Percentiles rank a stretch among this genome's conserved stretches.
These are phyloP conservation scores for Leptopilina drosophilae DNA, from an alignment of 2,888 invertebrate species.

Conservation along the genomic window DNA sequence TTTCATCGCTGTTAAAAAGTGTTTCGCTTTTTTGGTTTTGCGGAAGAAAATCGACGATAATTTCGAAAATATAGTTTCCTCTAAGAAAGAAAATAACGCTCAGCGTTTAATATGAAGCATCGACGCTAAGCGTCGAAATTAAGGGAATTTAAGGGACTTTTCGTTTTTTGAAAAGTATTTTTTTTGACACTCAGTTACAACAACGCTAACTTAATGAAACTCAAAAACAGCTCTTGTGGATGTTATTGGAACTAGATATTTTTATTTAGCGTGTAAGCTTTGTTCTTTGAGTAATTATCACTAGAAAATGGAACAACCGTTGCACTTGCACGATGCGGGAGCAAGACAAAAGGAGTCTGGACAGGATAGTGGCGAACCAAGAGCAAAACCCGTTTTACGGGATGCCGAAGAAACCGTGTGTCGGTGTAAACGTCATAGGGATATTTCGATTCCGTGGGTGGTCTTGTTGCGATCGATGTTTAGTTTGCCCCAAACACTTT, in stretches of 20 bases:
- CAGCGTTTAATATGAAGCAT: no score
- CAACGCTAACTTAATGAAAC: no score
- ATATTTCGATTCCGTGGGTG: conserved; percentile 53
- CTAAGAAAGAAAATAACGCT: no score
- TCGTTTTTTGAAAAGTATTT: no score
- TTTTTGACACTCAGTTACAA: no score
- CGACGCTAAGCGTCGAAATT: no score
- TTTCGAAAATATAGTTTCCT: no score
- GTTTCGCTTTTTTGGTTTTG: no score
- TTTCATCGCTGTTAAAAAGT: no score
- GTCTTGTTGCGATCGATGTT: conserved; percentile 46
- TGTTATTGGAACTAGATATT: background rate
- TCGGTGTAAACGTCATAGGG: conserved; percentile 58
- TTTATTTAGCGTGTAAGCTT: conserved; percentile 52
- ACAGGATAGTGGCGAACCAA: conserved; percentile 11
- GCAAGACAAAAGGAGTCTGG: conserved; percentile 27
- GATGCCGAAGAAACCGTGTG: conserved; percentile 52
- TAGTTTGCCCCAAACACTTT: conserved; percentile 1
- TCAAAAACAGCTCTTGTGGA: no score
- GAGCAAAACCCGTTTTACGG: conserved; percentile 50
- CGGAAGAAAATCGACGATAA: no score
- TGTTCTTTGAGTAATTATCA: conserved; percentile 53
- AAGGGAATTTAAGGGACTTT: no score
- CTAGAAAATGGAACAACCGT: conserved; percentile 52
- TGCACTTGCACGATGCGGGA: conserved; percentile 40